Evolutionary conservation across 2,888 invertebrate species (phyloP), one percentile per base, ranked within the genome.

Genomic region (Adelognathus sp.): DNA sequence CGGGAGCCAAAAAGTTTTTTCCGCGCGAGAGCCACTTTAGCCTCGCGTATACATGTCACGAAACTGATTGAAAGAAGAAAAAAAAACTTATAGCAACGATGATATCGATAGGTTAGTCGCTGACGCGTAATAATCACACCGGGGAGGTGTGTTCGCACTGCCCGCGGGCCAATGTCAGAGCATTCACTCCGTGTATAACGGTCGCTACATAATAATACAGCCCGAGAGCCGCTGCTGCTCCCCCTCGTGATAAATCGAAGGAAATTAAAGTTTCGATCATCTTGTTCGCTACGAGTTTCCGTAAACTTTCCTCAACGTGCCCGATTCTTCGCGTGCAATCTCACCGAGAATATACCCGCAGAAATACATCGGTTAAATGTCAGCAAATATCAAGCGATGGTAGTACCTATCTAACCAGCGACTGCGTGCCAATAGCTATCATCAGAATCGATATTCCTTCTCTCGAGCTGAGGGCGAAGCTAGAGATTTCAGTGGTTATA

Each of bases 361-460:
- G 39, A 41, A 29, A 41, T 50, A 29, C 66, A 46, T 67, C 75
- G 61, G 41, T 75, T 75, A 79, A 79, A 79, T 79, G 75, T 79
- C 75, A 79, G 79, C 75, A 79, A 79, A 79, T 78, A 74, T 58
- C 73, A 74, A 75, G 31, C 31, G 54, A 60, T 70, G 36, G 64
- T 54, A 60, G 52, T 66, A 79, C 63, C n/a, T n/a, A n/a, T n/a
- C n/a, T n/a, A n/a, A n/a, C n/a, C n/a, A n/a, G n/a, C n/a, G n/a
- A 63, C 70, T 66, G 78, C 75, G 79, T 75, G 75, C 66, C 75
- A 71, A 79, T 79, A 79, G 74, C 79, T 75, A 75, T 79, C 75
- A 79, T 79, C 79, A 71, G 67, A 79, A 79, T 79, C 75, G 79
- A 79, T 79, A 79, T 79, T 70, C 74, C 54, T 73, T 70, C 69